These are phyloP conservation scores for Lordiphosa andalusiaca DNA, from an alignment of 2,888 invertebrate species.

Conservation along the genomic window DNA sequence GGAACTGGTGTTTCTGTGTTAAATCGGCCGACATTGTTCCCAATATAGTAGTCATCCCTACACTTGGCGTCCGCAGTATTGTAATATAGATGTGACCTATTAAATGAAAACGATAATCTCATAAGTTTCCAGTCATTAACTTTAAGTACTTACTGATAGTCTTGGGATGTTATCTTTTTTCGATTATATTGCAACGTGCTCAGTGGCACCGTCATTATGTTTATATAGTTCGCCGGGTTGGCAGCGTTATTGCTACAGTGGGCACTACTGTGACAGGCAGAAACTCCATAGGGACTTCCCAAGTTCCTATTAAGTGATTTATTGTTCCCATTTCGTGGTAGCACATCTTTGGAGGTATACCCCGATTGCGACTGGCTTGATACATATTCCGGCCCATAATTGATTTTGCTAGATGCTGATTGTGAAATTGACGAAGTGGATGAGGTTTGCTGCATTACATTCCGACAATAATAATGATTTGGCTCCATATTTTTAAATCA, in stretches of 20 bases:
- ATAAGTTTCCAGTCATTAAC: conserved; percentile 5
- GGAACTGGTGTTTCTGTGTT: conserved; percentile 41
- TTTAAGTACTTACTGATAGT: conserved; percentile 77
- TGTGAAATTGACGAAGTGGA: conserved; percentile 61
- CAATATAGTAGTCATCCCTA: conserved; percentile 78
- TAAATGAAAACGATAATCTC: neutral
- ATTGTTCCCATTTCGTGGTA: conserved; percentile 47
- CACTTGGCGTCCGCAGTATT: conserved; percentile 78
- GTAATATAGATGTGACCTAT: conserved; percentile 78
- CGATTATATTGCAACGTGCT: conserved; percentile 79
- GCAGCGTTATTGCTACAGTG: conserved; percentile 54
- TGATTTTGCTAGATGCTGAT: conserved; percentile 57
- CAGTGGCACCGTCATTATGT: conserved; percentile 79
- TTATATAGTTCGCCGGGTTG: conserved; percentile 77
- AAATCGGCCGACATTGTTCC: conserved; percentile 56
- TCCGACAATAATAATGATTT: conserved; percentile 77
- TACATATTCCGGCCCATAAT: conserved; percentile 56
- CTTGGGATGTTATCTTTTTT: conserved; percentile 78
- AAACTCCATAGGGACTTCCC: conserved; percentile 37
- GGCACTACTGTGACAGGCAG: conserved; percentile 50
- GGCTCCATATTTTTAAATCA: conserved; percentile 71
- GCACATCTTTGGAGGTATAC: conserved; percentile 50
- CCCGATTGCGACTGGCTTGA: conserved; percentile 41
- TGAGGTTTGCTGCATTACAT: conserved; percentile 58
- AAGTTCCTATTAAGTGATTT: conserved; percentile 48